These are phyloP conservation scores for Muschampia plurimacula DNA, from an alignment of 2,888 invertebrate species.

Conservation along the genomic window DNA sequence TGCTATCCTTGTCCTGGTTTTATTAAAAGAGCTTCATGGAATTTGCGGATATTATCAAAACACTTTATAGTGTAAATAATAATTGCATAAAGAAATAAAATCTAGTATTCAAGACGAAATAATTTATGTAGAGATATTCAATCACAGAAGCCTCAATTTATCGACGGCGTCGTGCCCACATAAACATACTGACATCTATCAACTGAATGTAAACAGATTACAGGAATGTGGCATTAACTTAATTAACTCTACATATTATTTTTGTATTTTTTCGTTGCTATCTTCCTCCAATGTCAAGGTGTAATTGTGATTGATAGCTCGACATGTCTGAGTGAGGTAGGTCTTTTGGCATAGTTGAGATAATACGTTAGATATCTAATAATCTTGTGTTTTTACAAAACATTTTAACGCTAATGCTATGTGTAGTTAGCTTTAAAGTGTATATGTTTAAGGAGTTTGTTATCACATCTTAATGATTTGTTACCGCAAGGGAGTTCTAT, in stretches of 20 bases:
- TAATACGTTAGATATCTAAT: constrained; percentile 1
- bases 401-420: too few species aligned
- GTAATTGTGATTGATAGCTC: constrained; percentile 27
- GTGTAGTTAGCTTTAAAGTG: too few species aligned
- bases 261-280: constrained; percentile 12
- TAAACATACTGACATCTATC: constrained; percentile 2
- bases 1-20: constrained; percentile 36
- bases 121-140: constrained; percentile 1
- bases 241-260: constrained; percentile 13
- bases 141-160: constrained; percentile 8
- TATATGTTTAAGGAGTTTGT: too few species aligned
- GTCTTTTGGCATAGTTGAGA: constrained; percentile 25
- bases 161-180: background rate
- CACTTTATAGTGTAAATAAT: constrained; percentile 25
- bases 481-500: too few species aligned
- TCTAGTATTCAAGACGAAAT: background rate
- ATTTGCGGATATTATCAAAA: constrained; percentile 12
- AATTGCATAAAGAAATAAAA: background rate
- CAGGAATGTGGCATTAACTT: constrained; percentile 10
- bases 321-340: constrained; percentile 17
- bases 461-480: too few species aligned
- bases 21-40: constrained; percentile 17
- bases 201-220: constrained; percentile 30
- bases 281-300: constrained; percentile 4
- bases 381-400: too few species aligned